Conservation (phyloP, 2,113 vertebrate species). For the Ochotona princeps region DNA sequence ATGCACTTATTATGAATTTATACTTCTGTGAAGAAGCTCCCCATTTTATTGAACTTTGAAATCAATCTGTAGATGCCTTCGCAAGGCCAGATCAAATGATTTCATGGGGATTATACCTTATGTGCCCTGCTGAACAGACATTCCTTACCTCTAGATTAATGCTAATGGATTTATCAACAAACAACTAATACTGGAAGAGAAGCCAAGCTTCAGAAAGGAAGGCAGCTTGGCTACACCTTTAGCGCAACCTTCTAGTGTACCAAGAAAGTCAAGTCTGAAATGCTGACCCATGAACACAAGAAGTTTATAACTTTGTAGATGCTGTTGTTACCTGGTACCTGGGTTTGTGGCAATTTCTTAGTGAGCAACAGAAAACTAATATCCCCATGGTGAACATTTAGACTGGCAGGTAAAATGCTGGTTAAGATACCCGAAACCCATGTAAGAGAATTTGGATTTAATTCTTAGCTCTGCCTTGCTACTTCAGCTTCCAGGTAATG, state of each 20-base stretch:
- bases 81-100: too few relatives aligned
- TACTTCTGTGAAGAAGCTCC: too few relatives aligned
- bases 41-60: too few relatives aligned
- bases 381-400: neutral
- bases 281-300: neutral
- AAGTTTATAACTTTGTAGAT: neutral
- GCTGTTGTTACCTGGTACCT: neutral
- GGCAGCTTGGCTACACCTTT: neutral
- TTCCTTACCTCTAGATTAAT: neutral
- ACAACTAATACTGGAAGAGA: accelerated
- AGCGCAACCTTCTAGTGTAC: neutral
- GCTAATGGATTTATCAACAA: neutral
- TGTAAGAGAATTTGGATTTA: too few relatives aligned
- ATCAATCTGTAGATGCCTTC: too few relatives aligned
- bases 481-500: too few relatives aligned
- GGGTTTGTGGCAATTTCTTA: neutral
- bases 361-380: neutral
- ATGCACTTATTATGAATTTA: too few relatives aligned
- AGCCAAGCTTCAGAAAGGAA: neutral
- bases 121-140: too few relatives aligned
- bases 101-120: too few relatives aligned
- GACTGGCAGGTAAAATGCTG: too few relatives aligned
- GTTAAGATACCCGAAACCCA: too few relatives aligned
- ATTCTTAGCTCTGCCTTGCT: too few relatives aligned
- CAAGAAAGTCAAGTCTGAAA: neutral